phyloP scores from a whole-genome alignment of 2,797 vertebrate genomes.

The Phataginus tetradactyla region DNA sequence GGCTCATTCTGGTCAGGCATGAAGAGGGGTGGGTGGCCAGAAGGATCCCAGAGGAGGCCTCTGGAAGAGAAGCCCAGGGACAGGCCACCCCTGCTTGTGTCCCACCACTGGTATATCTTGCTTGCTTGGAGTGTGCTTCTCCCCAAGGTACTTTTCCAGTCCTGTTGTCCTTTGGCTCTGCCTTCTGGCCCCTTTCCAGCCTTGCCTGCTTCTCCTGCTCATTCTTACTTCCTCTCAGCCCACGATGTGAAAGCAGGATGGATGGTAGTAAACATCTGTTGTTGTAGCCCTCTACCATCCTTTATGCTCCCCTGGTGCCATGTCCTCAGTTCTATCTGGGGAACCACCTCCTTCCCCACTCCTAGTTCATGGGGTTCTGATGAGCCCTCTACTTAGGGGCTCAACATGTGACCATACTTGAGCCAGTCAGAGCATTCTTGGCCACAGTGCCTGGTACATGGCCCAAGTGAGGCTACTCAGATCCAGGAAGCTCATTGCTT shows the following conservation, averaged over 20 bases:
- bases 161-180: neutral
- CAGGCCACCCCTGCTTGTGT: neutral
- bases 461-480: neutral
- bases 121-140: neutral
- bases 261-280: neutral
- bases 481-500: constrained; percentile 21
- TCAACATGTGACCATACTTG: neutral
- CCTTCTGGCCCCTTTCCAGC: neutral
- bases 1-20: neutral
- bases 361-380: neutral
- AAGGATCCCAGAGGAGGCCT: neutral
- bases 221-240: neutral
- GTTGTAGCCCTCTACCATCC: neutral
- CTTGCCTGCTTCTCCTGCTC: neutral
- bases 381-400: neutral
- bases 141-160: neutral
- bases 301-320: neutral
- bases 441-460: neutral
- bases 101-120: neutral
- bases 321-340: neutral
- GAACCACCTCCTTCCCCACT: neutral
- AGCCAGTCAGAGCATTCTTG: neutral
- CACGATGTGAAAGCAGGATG: neutral
- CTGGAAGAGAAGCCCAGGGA: neutral
- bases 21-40: neutral